Evolutionary conservation across 2,797 vertebrate genomes (phyloP), one percentile per base, ranked within the genome.

Genomic region (Apodemus agrarius): DNA sequence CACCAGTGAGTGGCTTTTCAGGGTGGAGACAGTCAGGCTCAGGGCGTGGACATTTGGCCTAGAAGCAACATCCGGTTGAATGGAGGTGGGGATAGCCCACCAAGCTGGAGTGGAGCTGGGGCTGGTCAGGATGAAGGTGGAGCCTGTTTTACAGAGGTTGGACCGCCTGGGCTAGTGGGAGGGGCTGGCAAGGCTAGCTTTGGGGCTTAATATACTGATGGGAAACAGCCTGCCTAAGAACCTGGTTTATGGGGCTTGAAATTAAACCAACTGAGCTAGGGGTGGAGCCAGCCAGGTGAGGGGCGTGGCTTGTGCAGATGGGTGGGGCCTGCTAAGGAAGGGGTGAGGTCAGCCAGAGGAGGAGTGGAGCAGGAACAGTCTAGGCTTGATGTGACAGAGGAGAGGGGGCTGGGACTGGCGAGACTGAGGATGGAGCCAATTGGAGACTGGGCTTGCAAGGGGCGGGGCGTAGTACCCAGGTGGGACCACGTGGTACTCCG

Each of bases 1-100:
- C 97, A 99, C 99, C 96, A 99, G 99, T 99, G 98, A 99, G 99
- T 98, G 79, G 67, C 19, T 43, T 34, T 46, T 49, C 16, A 26
- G 83, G 46, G 43, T 7, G 22, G 4, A 52, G 83, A 0, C 0
- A 17, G 34, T 67, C 31, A 65, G 59, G 11, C 12, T 49, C 26
- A 12, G 24, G 29, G n/a, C 7, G 14, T 54, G 34, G 43, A 46
- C 52, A 59, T 65, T 19, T 16, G 11, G 67, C 10, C 43, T 63
- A 19, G 12, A 34, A 65, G 14, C 46, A 52, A 14, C 21, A 3
- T 17, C 24, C n/a, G 57, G 7, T 16, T 63, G 7, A 54, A n/a
- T n/a, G n/a, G 79, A 3, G 0, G n/a, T 65, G 67, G 52, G 22
- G 4, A 34, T 80, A 52, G 37, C 80, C n/a, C n/a, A 40, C 1